phyloP scores from a whole-genome alignment of 1,140 invertebrate genomes.

The Idris sp. region DNA sequence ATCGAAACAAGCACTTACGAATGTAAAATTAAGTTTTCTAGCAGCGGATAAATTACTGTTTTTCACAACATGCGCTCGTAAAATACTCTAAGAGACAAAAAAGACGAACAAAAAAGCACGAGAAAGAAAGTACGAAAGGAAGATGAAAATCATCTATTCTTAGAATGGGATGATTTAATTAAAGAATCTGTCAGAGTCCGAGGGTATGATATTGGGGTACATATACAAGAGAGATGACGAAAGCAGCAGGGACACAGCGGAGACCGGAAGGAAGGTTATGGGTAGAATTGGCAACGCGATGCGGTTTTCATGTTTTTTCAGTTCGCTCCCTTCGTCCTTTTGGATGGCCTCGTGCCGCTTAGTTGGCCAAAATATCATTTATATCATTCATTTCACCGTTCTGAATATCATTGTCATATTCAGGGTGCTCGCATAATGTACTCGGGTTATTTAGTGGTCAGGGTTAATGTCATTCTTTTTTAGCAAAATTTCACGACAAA shows the following conservation, averaged over 20 bases:
- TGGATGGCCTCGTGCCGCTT: conserved; percentile 74
- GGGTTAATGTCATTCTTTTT: conserved; percentile 9
- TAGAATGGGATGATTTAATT: conserved; percentile 70
- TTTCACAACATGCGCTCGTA: conserved; percentile 59
- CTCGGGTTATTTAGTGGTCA: conserved; percentile 66
- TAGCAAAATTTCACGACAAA: no score
- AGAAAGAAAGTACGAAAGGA: conserved; percentile 50
- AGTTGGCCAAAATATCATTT: conserved; percentile 72
- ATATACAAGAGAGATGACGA: conserved; percentile 63
- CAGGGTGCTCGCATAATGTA: conserved; percentile 63
- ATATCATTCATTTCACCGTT: conserved; percentile 66
- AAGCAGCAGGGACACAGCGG: conserved; percentile 57
- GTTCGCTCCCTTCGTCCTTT: conserved; percentile 64
- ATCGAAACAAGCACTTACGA: conserved; percentile 22
- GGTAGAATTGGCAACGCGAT: conserved; percentile 72
- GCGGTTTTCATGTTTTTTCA: conserved; percentile 78
- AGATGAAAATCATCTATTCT: conserved; percentile 62
- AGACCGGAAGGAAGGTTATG: conserved; percentile 76
- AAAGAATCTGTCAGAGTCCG: conserved; percentile 67
- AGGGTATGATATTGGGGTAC: conserved; percentile 13
- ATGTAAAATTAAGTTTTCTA: conserved; percentile 50
- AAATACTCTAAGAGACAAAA: conserved; percentile 37
- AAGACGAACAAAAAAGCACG: conserved; percentile 24
- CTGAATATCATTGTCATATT: conserved; percentile 70
- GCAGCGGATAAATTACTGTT: conserved; percentile 52